phyloP scores from a whole-genome alignment of 2,113 vertebrate genomes.

The Thamnaconus septentrionalis region DNA sequence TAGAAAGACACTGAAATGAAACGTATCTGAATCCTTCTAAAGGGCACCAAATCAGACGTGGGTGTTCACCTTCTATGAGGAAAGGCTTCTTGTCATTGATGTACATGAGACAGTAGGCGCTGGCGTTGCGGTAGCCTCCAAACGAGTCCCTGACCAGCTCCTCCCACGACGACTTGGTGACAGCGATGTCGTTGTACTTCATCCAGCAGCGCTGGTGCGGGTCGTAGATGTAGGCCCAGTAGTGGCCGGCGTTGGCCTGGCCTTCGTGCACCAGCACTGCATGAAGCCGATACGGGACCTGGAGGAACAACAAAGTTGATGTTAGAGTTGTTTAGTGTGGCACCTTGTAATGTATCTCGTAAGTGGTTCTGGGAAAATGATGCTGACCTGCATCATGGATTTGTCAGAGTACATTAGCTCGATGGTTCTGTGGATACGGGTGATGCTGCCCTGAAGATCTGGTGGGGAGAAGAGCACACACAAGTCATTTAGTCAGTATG shows the following conservation, averaged over 20 bases:
- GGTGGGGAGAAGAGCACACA: conserved; percentile 15
- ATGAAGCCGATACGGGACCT: conserved; percentile 97
- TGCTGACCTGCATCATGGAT: conserved; percentile 92
- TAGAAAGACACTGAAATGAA: too few relatives aligned
- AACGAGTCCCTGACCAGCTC: conserved; percentile 97
- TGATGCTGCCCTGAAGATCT: conserved; percentile 97
- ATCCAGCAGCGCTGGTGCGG: conserved; percentile 92
- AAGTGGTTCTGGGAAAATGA: neutral
- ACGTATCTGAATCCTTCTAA: too few relatives aligned
- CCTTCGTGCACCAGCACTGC: conserved; percentile 97
- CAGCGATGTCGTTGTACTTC: conserved; percentile 98
- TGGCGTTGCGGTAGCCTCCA: conserved; percentile 95
- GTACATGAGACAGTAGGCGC: conserved; percentile 99
- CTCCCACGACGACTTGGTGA: conserved; percentile 97
- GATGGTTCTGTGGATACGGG: conserved; percentile 94
- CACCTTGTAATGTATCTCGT: neutral
- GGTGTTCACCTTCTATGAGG: conserved; percentile 88
- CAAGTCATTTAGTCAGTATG: too few relatives aligned
- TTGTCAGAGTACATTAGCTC: conserved; percentile 98
- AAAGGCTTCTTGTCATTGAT: conserved; percentile 96
- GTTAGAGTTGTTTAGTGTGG: neutral
- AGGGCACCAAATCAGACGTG: too few relatives aligned
- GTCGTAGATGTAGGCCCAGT: conserved; percentile 98
- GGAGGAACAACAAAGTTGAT: neutral
- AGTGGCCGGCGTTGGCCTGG: conserved; percentile 97